Percentiles rank a stretch among this genome's conserved stretches.
phyloP scores from a whole-genome alignment of 2,797 vertebrate species.

The Hypotaenidia okinawae region DNA sequence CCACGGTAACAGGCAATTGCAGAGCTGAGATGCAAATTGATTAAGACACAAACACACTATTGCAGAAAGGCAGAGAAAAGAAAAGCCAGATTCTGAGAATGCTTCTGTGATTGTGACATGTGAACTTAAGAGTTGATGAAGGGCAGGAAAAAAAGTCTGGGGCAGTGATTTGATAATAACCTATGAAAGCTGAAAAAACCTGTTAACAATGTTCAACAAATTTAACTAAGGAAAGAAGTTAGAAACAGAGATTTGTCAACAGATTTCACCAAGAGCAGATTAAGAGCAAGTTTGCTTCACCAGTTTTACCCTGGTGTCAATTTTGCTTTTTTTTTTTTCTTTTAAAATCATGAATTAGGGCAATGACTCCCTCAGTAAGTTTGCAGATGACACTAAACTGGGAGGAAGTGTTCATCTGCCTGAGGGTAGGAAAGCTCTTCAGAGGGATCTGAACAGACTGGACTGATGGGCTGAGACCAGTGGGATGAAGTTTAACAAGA shows the following conservation, averaged over 20 bases:
- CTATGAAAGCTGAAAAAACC: background rate
- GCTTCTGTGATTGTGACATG: background rate
- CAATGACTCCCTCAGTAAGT: too few relatives aligned
- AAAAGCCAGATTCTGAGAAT: background rate
- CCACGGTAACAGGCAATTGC: background rate
- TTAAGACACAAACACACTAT: background rate
- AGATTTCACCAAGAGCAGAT: background rate
- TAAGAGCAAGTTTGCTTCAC: background rate
- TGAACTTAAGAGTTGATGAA: background rate
- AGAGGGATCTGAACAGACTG: too few relatives aligned
- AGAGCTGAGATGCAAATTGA: background rate
- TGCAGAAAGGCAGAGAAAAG: slow-evolving; percentile 1
- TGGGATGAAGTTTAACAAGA: too few relatives aligned
- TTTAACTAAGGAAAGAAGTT: background rate
- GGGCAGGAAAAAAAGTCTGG: background rate
- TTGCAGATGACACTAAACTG: too few relatives aligned
- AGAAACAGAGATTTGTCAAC: background rate
- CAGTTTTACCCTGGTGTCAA: background rate
- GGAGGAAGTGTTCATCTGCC: too few relatives aligned
- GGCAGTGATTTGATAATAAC: background rate
- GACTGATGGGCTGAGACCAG: too few relatives aligned
- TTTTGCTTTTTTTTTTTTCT: background rate
- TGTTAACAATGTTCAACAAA: background rate
- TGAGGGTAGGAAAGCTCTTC: too few relatives aligned
- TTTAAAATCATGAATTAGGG: background rate